phyloP scores from a whole-genome alignment of 2,797 vertebrate genomes.

The Echiichthys vipera region DNA sequence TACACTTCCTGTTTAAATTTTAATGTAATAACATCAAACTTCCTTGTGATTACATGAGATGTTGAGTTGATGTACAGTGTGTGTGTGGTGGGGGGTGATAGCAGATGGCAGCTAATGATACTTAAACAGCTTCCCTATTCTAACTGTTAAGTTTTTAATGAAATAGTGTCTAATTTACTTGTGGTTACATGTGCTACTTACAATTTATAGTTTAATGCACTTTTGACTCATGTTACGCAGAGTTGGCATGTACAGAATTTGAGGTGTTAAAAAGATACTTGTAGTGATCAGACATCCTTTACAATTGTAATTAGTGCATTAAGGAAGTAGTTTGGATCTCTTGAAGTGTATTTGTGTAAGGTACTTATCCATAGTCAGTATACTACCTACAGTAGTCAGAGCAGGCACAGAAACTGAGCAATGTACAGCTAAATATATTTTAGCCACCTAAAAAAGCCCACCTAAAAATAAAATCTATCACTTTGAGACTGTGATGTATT shows the following conservation, averaged over 20 bases:
- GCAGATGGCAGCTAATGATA: conserved; percentile 74
- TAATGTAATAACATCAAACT: conserved; percentile 71
- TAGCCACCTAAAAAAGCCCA: no score
- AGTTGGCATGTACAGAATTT: neutral
- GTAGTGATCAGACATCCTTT: conserved; percentile 5
- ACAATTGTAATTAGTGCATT: neutral
- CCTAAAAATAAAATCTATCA: no score
- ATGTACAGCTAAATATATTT: no score
- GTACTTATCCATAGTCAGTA: no score
- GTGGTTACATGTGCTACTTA: neutral
- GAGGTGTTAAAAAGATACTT: neutral
- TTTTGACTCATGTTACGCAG: neutral
- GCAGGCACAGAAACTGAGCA: no score
- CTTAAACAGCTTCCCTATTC: conserved; percentile 50
- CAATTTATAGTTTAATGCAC: neutral
- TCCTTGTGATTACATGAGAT: conserved; percentile 74
- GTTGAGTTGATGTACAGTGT: conserved; percentile 58
- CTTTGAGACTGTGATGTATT: no score
- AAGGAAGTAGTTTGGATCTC: no score
- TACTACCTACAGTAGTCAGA: no score
- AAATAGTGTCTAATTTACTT: conserved; percentile 31
- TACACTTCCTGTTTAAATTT: conserved; percentile 70
- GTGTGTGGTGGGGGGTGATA: conserved; percentile 7
- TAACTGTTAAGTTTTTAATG: conserved; percentile 48
- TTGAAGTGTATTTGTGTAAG: no score